Percentiles rank a stretch among this genome's conserved stretches.
Conservation (phyloP, 2,797 vertebrate species). For the Halcyon smyrnensis region DNA sequence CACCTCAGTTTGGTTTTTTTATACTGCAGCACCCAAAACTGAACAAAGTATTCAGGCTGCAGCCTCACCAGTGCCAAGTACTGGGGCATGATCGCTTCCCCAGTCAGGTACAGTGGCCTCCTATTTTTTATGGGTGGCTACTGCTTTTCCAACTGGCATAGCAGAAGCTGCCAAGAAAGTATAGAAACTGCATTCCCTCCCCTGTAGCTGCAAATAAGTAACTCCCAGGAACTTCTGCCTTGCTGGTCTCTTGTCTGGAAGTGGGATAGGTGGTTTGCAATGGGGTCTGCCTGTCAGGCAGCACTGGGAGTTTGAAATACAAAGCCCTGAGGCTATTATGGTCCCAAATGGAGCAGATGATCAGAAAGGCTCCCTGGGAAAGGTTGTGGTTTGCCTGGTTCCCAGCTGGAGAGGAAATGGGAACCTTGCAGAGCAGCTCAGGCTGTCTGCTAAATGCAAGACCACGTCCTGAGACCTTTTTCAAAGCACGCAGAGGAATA, state of each 20-base stretch:
- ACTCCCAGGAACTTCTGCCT: background rate
- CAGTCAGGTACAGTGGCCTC: background rate
- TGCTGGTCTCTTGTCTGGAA: background rate
- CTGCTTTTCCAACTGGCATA: background rate
- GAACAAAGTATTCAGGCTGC: no score
- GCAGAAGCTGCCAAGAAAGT: background rate
- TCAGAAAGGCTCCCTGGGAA: background rate
- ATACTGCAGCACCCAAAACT: no score
- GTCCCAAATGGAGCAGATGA: background rate
- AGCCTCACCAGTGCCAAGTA: no score
- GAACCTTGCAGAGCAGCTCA: accelerated
- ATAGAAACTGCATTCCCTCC: background rate
- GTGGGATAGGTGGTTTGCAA: background rate
- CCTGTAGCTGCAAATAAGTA: background rate
- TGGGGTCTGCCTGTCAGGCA: background rate
- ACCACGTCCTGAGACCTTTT: background rate
- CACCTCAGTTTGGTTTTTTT: no score
- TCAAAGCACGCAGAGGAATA: background rate
- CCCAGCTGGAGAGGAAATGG: background rate
- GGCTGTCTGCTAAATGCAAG: background rate
- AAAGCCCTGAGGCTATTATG: background rate
- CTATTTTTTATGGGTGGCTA: background rate
- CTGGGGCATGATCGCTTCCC: no score
- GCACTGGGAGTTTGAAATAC: background rate
- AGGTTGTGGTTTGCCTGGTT: background rate